These are phyloP conservation scores for Antigone vipio DNA, from an alignment of 2,113 vertebrate genomes.

Conservation along the genomic window DNA sequence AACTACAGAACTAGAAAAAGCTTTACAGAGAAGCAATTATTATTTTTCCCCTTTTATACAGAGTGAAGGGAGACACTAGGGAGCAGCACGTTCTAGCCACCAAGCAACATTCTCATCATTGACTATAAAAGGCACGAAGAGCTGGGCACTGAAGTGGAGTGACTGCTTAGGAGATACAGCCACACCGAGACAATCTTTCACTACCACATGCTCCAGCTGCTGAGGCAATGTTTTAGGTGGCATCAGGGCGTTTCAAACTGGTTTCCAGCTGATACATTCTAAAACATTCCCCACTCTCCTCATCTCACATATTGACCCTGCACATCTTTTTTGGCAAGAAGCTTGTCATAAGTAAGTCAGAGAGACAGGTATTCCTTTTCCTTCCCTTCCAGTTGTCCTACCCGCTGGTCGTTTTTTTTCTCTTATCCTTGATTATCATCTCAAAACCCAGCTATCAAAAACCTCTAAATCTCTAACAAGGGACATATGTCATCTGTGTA, in stretches of 20 bases:
- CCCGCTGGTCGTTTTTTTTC: rapidly evolving
- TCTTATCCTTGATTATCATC: not conserved
- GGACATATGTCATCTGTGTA: not conserved
- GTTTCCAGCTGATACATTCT: not conserved
- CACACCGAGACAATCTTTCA: not conserved
- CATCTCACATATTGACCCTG: not conserved
- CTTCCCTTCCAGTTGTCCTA: not conserved
- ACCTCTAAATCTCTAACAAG: not conserved
- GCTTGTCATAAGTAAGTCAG: not conserved
- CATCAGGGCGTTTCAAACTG: not conserved
- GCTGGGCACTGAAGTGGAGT: not conserved
- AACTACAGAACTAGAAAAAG: not conserved
- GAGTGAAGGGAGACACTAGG: not conserved
- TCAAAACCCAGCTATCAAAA: not conserved
- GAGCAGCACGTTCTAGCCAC: not conserved
- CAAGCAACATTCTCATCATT: not conserved
- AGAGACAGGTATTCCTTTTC: not conserved
- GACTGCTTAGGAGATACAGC: not conserved
- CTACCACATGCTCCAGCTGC: not conserved
- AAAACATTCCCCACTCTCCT: not conserved
- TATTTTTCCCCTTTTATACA: not conserved
- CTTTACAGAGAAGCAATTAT: not conserved
- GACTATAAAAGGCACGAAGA: not conserved
- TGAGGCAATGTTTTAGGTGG: not conserved
- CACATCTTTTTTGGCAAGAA: not conserved